A percentile compares a stretch with the other conserved stretches of the same genome.
Conservation (phyloP, 2,888 invertebrate genomes). For the Macrophya annulata region DNA sequence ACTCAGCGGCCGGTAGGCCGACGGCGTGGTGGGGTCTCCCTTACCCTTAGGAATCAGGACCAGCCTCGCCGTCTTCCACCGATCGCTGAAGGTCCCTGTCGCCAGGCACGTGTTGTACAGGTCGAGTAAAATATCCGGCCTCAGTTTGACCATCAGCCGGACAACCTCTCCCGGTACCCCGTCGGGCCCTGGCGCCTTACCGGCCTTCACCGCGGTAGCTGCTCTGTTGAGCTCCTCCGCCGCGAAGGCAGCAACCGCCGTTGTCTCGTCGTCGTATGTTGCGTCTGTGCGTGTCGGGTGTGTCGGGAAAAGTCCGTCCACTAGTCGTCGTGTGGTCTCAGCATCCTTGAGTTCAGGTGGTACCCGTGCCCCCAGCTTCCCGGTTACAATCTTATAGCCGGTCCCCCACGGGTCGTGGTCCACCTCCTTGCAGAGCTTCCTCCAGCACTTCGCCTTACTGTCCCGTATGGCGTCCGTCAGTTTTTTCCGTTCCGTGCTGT, state of each 20-base stretch:
- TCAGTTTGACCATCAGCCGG: slow-evolving; percentile 45
- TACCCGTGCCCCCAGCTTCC: slow-evolving; percentile 54
- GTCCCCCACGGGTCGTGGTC: slow-evolving; percentile 63
- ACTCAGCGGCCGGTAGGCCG: slow-evolving; percentile 66
- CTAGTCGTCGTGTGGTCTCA: slow-evolving; percentile 50
- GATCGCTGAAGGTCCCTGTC: slow-evolving; percentile 46
- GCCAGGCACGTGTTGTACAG: slow-evolving; percentile 57
- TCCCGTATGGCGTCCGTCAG: slow-evolving; percentile 57
- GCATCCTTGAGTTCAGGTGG: slow-evolving; percentile 54
- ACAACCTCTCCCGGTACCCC: slow-evolving; percentile 52
- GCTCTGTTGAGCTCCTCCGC: slow-evolving; percentile 57
- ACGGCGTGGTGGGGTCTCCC: slow-evolving; percentile 59
- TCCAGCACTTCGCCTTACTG: slow-evolving; percentile 63
- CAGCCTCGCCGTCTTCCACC: slow-evolving; percentile 57
- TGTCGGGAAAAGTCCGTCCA: slow-evolving; percentile 58
- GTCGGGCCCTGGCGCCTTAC: slow-evolving; percentile 57
- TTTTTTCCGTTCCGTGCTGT: slow-evolving; percentile 54
- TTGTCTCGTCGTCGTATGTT: slow-evolving; percentile 25
- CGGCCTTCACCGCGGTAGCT: background rate
- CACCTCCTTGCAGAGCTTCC: slow-evolving; percentile 64
- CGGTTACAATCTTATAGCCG: slow-evolving; percentile 63
- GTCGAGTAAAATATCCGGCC: slow-evolving; percentile 55
- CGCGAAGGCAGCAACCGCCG: slow-evolving; percentile 30
- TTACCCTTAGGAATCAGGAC: slow-evolving; percentile 58
- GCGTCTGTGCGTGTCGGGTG: slow-evolving; percentile 53